A percentile compares a stretch with the other conserved stretches of the same genome.
phyloP scores from a whole-genome alignment of 2,888 invertebrate species.

The Synergus japonicus region DNA sequence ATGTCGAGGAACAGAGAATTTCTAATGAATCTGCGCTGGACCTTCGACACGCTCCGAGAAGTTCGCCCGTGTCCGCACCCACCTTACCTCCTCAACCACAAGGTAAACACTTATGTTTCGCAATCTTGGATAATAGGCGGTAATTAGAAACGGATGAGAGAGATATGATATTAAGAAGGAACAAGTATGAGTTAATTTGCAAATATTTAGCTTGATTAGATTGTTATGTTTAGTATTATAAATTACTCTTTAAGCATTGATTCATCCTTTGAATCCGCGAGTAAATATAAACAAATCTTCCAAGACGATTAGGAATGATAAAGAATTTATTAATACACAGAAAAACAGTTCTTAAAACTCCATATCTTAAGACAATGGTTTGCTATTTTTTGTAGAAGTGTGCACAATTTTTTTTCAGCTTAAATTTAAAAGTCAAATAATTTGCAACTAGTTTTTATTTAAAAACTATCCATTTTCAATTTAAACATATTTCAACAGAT shows the following conservation, averaged over 20 bases:
- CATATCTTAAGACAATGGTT: background rate
- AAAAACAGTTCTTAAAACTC: background rate
- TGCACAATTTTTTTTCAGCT: too few species aligned
- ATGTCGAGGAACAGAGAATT: conserved; percentile 68
- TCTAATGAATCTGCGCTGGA: conserved; percentile 72
- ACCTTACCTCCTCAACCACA: conserved; percentile 69
- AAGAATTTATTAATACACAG: background rate
- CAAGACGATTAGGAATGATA: background rate
- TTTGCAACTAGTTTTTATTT: too few species aligned
- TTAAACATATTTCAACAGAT: too few species aligned
- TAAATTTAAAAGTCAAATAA: too few species aligned
- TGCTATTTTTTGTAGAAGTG: background rate
- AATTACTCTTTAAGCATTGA: background rate
- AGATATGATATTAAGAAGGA: background rate
- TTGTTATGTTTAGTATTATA: background rate
- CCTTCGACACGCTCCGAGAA: conserved; percentile 71
- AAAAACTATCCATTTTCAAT: too few species aligned
- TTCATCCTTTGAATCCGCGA: background rate
- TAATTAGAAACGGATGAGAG: background rate
- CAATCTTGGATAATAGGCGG: background rate
- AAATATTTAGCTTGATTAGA: background rate
- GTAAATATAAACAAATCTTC: background rate
- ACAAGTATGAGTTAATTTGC: background rate
- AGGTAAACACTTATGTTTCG: conserved; percentile 59
- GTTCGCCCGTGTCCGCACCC: conserved; percentile 70